These are phyloP conservation scores for Oreortyx pictus DNA, from an alignment of 2,797 vertebrate species.

Conservation along the genomic window DNA sequence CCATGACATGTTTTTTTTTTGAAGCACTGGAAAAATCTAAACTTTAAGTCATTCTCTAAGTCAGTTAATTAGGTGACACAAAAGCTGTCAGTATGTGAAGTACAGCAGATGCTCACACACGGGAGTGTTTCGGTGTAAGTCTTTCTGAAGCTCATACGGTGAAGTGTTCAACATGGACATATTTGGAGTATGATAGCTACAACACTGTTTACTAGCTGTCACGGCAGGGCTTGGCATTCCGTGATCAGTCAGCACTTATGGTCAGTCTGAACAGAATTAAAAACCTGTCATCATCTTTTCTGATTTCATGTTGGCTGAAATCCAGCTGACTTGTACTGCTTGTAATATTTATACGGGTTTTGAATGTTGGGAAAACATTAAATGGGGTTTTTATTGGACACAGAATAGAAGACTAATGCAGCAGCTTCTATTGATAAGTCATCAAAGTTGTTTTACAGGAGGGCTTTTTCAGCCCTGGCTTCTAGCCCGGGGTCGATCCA, in stretches of 20 bases:
- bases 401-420: background rate
- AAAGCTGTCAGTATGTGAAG: background rate
- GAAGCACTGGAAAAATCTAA: background rate
- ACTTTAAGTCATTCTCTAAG: background rate
- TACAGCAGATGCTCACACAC: background rate
- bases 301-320: conserved; percentile 28
- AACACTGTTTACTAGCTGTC: background rate
- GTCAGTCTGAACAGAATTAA: background rate
- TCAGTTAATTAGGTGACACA: background rate
- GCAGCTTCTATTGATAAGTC: conserved; percentile 34
- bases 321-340: background rate
- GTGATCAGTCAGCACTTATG: background rate
- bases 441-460: conserved; percentile 38
- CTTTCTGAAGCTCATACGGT: background rate
- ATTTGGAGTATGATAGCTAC: background rate
- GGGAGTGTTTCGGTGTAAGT: background rate
- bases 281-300: conserved; percentile 9
- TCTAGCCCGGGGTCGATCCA: conserved; percentile 11
- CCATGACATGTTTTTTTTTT: background rate
- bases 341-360: background rate
- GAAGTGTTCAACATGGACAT: background rate
- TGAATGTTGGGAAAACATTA: conserved; percentile 14
- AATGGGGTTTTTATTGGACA: background rate
- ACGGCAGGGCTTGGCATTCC: background rate
- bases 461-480: conserved; percentile 27